Evolutionary conservation across 2,888 invertebrate genomes (phyloP).

Genomic region (Callimorpha dominula): DNA sequence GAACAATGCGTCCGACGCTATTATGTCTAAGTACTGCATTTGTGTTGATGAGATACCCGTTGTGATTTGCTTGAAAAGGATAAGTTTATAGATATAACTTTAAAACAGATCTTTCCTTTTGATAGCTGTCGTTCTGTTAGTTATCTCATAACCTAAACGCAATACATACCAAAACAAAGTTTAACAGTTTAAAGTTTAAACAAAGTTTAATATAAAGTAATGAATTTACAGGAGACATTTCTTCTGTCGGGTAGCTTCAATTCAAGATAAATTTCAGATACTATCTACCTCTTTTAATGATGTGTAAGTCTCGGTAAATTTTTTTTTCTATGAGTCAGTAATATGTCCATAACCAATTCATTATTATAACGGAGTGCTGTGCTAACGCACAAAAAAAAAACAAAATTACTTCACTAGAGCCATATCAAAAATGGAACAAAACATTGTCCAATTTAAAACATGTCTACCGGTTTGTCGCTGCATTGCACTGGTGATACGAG

Average conservation of each 20-base stretch:
- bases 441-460: conserved; percentile 42
- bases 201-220: too few relatives aligned
- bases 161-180: too few relatives aligned
- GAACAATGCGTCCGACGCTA: conserved; percentile 69
- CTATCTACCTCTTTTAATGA: background rate
- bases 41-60: conserved; percentile 54
- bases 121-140: background rate
- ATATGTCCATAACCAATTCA: too few relatives aligned
- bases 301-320: background rate
- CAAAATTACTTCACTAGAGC: conserved; percentile 7
- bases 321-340: background rate
- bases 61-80: conserved; percentile 42
- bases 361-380: background rate
- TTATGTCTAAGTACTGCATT: conserved; percentile 62
- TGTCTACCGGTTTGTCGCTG: conserved; percentile 24
- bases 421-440: conserved; percentile 36
- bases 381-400: background rate
- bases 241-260: too few relatives aligned
- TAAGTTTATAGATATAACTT: conserved; percentile 37
- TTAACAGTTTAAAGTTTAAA: too few relatives aligned
- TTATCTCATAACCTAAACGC: background rate
- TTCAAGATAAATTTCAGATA: too few relatives aligned
- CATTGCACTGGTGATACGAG: conserved; percentile 36
- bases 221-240: too few relatives aligned
- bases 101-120: background rate